Evolutionary conservation across 2,113 vertebrate genomes (phyloP).

Genomic region (Calidris pygmaea): DNA sequence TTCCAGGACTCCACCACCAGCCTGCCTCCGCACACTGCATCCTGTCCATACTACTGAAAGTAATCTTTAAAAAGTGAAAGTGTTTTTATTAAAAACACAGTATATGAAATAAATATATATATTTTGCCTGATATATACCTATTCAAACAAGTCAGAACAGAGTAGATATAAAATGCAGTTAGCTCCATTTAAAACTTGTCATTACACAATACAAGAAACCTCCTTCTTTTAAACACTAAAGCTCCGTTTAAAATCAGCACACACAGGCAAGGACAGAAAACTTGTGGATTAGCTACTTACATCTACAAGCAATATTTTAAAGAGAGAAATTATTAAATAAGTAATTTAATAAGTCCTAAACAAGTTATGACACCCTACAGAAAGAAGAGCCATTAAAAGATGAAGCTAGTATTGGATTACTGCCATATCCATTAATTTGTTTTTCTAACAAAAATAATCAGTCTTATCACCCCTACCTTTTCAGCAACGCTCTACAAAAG

Average conservation of each 20-base stretch:
- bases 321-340: neutral
- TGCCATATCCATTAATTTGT: rapidly evolving
- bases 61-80: neutral
- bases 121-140: no score
- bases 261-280: neutral
- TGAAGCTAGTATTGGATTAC: neutral
- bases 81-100: neutral
- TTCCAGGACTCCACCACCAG: neutral
- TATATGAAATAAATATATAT: neutral
- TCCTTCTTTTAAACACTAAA: neutral
- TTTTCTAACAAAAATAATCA: neutral
- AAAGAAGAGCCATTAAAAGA: neutral
- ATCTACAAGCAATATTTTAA: neutral
- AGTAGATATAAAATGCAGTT: neutral
- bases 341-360: neutral
- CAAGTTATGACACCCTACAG: neutral
- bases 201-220: neutral
- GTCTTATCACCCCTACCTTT: rapidly evolving
- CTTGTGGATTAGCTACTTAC: neutral
- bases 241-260: neutral
- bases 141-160: neutral
- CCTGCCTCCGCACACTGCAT: neutral
- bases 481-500: neutral
- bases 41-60: neutral
- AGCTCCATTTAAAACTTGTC: neutral